These are phyloP conservation scores for Holotrichia oblita DNA, from an alignment of 1,140 invertebrate genomes.

Conservation along the genomic window DNA sequence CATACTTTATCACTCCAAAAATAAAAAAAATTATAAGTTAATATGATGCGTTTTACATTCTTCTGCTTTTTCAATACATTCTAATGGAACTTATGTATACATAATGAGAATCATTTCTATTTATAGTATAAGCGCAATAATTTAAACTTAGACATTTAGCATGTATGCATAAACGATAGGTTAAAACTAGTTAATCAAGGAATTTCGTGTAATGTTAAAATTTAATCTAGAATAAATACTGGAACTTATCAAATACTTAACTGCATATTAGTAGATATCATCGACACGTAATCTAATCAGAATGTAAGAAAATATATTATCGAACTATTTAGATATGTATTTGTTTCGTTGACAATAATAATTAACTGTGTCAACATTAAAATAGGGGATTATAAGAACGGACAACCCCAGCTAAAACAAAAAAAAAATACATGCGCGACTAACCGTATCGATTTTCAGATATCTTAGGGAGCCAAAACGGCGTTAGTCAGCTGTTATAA, in stretches of 20 bases:
- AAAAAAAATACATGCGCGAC: conserved; percentile 23
- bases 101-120: not conserved
- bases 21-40: not conserved
- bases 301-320: not conserved
- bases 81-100: not conserved
- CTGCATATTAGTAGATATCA: no score
- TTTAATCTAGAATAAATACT: no score
- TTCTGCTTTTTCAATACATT: not conserved
- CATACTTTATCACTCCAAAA: not conserved
- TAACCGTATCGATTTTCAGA: conserved; percentile 6
- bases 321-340: no score
- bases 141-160: not conserved
- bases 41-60: not conserved
- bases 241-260: not conserved
- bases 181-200: no score
- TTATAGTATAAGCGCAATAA: not conserved
- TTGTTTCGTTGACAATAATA: no score
- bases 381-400: not conserved
- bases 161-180: no score
- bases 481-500: conserved; percentile 27
- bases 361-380: not conserved
- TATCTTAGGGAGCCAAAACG: not conserved
- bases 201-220: no score
- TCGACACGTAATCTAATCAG: not conserved
- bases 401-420: not conserved